These are phyloP conservation scores for Lacanobia wlatinum DNA, from an alignment of 2,888 invertebrate genomes.

Conservation along the genomic window DNA sequence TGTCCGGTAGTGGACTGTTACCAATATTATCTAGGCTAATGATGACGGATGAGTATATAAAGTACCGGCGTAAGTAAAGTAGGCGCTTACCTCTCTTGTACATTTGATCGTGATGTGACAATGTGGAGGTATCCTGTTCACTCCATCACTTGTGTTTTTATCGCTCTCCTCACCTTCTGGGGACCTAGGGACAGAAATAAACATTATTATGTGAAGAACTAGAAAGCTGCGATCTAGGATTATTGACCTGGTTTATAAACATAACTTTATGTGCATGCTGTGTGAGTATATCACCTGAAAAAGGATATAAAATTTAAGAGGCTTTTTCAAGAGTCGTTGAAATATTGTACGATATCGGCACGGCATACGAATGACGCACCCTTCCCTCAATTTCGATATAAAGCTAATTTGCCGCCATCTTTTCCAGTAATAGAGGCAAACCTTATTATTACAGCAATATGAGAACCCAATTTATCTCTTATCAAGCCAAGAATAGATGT, in stretches of 20 bases:
- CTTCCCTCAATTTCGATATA: neutral
- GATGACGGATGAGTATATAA: neutral
- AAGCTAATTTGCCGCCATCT: neutral
- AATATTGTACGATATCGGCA: neutral
- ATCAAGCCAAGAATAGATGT: constrained; percentile 1
- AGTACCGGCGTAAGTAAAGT: neutral
- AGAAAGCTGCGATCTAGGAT: neutral
- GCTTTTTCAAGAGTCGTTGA: neutral
- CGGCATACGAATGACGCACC: neutral
- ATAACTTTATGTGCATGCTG: neutral
- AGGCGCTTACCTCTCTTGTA: constrained; percentile 94
- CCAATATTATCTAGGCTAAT: neutral
- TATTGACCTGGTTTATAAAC: neutral
- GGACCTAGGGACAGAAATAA: constrained; percentile 73
- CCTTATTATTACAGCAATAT: constrained; percentile 17
- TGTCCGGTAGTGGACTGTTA: neutral
- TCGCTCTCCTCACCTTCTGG: constrained; percentile 84
- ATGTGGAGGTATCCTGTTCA: constrained; percentile 93
- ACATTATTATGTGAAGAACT: neutral
- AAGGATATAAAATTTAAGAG: no score
- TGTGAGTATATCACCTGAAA: neutral
- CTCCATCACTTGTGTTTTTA: constrained; percentile 83
- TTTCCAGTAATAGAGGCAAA: constrained; percentile 1
- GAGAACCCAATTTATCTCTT: constrained; percentile 12
- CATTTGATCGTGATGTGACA: constrained; percentile 98